These are phyloP conservation scores for Microcebus murinus DNA, from an alignment of 2,113 vertebrate genomes.

Conservation along the genomic window DNA sequence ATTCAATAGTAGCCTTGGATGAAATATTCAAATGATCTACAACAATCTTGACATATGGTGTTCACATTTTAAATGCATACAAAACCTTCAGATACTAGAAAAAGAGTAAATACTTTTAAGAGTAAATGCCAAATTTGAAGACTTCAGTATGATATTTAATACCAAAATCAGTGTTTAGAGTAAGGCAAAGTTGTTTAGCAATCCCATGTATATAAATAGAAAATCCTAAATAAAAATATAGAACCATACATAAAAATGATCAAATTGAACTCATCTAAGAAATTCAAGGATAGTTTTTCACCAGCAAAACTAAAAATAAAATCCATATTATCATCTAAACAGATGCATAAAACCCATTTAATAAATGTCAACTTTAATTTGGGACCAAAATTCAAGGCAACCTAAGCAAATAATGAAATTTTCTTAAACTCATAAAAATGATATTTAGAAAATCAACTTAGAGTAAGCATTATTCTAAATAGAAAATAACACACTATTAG, in stretches of 20 bases:
- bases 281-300: neutral
- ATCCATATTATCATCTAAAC: neutral
- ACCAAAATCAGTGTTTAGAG: neutral
- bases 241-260: neutral
- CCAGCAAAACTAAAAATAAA: neutral
- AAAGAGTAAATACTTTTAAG: neutral
- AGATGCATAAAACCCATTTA: neutral
- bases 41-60: neutral
- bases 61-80: neutral
- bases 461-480: neutral
- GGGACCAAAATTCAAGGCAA: neutral
- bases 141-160: neutral
- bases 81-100: neutral
- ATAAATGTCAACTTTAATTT: slow-evolving; percentile 4
- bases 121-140: neutral
- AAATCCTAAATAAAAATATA: neutral
- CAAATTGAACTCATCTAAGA: neutral
- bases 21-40: neutral
- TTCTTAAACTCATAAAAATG: neutral
- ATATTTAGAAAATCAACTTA: neutral
- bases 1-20: neutral
- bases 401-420: neutral
- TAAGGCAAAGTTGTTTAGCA: neutral
- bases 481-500: neutral
- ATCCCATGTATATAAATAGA: neutral